Evolutionary conservation across 2,888 invertebrate genomes (phyloP).

Genomic region (Cantharis rustica): DNA sequence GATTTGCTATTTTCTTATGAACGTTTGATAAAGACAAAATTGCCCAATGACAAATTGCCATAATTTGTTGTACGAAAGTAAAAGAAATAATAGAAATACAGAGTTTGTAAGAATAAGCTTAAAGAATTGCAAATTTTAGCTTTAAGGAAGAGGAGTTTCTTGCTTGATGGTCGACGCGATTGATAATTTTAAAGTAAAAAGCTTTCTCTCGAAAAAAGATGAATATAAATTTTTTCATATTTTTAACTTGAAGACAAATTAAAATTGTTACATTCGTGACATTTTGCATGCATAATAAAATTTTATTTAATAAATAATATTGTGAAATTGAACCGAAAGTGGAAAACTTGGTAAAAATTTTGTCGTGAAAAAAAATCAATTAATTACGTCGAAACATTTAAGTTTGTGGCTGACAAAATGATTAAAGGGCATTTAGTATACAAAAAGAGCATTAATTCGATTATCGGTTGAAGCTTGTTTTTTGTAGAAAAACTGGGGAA

Average conservation of each 20-base stretch:
- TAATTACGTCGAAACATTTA: background rate
- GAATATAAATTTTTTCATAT: background rate
- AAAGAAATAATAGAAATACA: conserved; percentile 8
- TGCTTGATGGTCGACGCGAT: background rate
- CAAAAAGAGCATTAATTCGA: background rate
- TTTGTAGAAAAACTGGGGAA: background rate
- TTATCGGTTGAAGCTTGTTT: background rate
- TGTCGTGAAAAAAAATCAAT: background rate
- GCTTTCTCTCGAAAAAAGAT: background rate
- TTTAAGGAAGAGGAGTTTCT: conserved; percentile 4
- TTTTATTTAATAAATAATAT: background rate
- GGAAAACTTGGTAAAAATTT: background rate
- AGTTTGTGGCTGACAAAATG: background rate
- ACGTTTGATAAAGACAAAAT: conserved; percentile 12
- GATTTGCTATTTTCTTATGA: conserved; percentile 1
- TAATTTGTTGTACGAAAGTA: conserved; percentile 8
- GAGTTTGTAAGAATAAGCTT: conserved; percentile 8
- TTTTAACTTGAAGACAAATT: background rate
- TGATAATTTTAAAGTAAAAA: background rate
- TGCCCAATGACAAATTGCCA: conserved; percentile 7
- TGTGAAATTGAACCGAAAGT: background rate
- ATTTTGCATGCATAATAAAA: background rate
- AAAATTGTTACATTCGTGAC: background rate
- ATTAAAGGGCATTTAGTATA: background rate
- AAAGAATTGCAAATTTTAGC: conserved; percentile 6